Base-by-base conservation (phyloP, 2,113 vertebrate genomes). In the Microcebus jonahi region DNA sequence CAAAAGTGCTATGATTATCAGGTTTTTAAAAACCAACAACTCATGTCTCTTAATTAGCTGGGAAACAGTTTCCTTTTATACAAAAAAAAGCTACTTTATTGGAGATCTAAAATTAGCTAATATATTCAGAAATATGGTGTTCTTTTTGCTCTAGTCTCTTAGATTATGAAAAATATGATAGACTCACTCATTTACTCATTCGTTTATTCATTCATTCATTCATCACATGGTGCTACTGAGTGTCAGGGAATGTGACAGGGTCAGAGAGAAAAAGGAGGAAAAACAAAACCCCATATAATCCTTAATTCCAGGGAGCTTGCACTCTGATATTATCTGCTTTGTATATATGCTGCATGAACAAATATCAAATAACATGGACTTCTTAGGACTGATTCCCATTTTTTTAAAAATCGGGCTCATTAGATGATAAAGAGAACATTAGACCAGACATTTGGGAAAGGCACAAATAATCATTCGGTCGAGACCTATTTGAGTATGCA, bases 11-110 rank as follows among this genome's bases (percentile, higher is more conserved):
- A n/a, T 36, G 14, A 81, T 45, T 81, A 36, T 63, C 11, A 79
- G 63, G 45, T 9, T 42, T 68, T 42, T 45, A 48, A 55, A 70
- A 29, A 73, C 18, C 13, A 48, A 45, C 14, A 61, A 48, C 6
- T 63, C n/a, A 0, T 36, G 13, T 36, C 15, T 89, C 61, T 86
- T 21, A n/a, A 53, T 84, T 81, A 95, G 21, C 27, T 88, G 45
- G 31, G 48, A 88, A 90, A 34, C 36, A 48, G 59, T 81, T 94
- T 93, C 18, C 31, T 65, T 95, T 93, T 90, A 39, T 21, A 23
- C 67, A 59, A 90, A 84, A 90, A 81, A 23, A 83, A 67, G 73
- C 29, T 55, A 27, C 65, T 36, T 39, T 73, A 20, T 2, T 34
- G 34, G 23, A 3, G 39, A 42, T 42, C 27, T 48, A 42, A 9